A percentile compares a stretch with the other conserved stretches of the same genome.
These are phyloP conservation scores for Nematopogon swammerdamellus DNA, from an alignment of 2,888 invertebrate genomes.

Conservation along the genomic window DNA sequence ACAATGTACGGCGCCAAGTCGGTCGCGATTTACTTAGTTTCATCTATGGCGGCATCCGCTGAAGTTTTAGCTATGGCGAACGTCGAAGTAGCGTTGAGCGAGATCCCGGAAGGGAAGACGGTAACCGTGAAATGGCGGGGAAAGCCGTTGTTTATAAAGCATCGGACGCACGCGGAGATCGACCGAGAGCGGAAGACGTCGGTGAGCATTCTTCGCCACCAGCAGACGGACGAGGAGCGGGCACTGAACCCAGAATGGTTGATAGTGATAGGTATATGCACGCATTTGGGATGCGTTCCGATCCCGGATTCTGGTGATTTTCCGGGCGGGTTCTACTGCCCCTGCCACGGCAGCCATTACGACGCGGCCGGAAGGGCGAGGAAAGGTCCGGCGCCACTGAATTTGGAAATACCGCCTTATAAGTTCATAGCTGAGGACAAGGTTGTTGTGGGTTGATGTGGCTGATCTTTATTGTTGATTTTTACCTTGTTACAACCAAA, in stretches of 20 bases:
- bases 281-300: slow-evolving; percentile 82
- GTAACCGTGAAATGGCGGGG: slow-evolving; percentile 75
- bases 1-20: slow-evolving; percentile 62
- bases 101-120: slow-evolving; percentile 65
- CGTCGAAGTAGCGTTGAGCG: slow-evolving; percentile 68
- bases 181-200: slow-evolving; percentile 57
- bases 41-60: slow-evolving; percentile 62
- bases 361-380: slow-evolving; percentile 72
- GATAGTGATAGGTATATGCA: slow-evolving; percentile 76
- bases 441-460: slow-evolving; percentile 47
- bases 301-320: slow-evolving; percentile 66
- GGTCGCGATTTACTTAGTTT: slow-evolving; percentile 51
- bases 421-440: slow-evolving; percentile 46
- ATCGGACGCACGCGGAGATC: slow-evolving; percentile 66
- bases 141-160: slow-evolving; percentile 77
- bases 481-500: too few relatives aligned
- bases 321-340: slow-evolving; percentile 72
- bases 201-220: slow-evolving; percentile 63
- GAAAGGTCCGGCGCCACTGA: slow-evolving; percentile 72
- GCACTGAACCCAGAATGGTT: slow-evolving; percentile 69
- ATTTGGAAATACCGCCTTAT: slow-evolving; percentile 67
- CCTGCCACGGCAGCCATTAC: slow-evolving; percentile 82
- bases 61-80: slow-evolving; percentile 76
- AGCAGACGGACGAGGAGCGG: slow-evolving; percentile 65
- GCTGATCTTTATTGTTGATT: too few relatives aligned